These are phyloP conservation scores for Belonocnema kinseyi DNA, from an alignment of 1,140 invertebrate species.

Conservation along the genomic window DNA sequence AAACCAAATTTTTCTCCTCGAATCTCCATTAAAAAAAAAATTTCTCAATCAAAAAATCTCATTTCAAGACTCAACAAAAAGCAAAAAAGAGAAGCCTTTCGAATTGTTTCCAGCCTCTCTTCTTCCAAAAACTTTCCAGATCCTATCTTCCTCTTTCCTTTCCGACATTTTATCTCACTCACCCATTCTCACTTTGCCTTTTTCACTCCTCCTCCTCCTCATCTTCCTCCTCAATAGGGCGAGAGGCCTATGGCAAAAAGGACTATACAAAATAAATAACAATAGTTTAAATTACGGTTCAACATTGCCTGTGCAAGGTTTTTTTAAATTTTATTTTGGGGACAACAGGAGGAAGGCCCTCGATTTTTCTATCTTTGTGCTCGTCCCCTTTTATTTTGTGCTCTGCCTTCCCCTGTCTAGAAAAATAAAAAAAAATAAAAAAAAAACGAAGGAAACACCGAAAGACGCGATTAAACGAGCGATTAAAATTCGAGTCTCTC, in stretches of 20 bases:
- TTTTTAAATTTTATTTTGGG: neutral
- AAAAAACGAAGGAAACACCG: conserved; percentile 46
- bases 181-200: neutral
- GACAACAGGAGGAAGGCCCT: neutral
- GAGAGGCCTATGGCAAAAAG: conserved; percentile 58
- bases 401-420: conserved; percentile 1
- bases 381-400: neutral
- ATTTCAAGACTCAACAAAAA: too few relatives aligned
- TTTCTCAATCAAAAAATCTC: too few relatives aligned
- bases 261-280: conserved; percentile 74
- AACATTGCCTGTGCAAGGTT: conserved; percentile 43
- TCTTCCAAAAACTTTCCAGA: too few relatives aligned
- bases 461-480: conserved; percentile 40
- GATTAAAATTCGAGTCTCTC: conserved; percentile 30
- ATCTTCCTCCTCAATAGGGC: conserved; percentile 43
- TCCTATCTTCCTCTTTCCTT: too few relatives aligned
- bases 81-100: too few relatives aligned
- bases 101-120: too few relatives aligned
- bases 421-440: neutral
- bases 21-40: too few relatives aligned
- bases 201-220: conserved; percentile 41
- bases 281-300: conserved; percentile 55
- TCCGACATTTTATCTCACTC: too few relatives aligned
- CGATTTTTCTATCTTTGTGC: neutral
- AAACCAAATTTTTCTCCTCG: too few relatives aligned